Evolutionary conservation across 2,888 invertebrate species (phyloP).

Genomic region (Dyspetes luteomarginatus): DNA sequence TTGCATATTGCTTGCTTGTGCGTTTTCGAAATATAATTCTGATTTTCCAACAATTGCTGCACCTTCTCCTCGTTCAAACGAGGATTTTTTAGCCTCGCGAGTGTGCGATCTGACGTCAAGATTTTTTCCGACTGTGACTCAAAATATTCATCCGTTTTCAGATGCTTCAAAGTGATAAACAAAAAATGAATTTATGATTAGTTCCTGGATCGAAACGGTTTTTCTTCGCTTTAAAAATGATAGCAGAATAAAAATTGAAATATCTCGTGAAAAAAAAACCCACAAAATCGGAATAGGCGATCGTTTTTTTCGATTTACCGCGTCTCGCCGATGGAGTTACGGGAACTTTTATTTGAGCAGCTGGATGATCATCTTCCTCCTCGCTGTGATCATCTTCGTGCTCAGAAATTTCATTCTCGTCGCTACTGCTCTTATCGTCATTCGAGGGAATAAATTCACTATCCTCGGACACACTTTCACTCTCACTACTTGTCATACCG

Average conservation of each 20-base stretch:
- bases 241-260: background rate
- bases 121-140: conserved; percentile 80
- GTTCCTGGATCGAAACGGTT: conserved; percentile 47
- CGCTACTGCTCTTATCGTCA: conserved; percentile 70
- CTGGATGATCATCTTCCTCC: conserved; percentile 35
- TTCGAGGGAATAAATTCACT: conserved; percentile 73
- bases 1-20: conserved; percentile 86
- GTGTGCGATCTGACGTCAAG: conserved; percentile 91
- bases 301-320: conserved; percentile 64
- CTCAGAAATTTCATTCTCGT: conserved; percentile 71
- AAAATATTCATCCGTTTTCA: conserved; percentile 81
- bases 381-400: conserved; percentile 53
- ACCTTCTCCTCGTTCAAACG: conserved; percentile 88
- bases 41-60: conserved; percentile 85
- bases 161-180: conserved; percentile 66
- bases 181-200: conserved; percentile 20
- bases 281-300: conserved; percentile 76
- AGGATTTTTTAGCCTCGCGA: conserved; percentile 90
- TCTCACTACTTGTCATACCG: conserved; percentile 69
- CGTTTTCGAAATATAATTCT: conserved; percentile 84
- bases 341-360: conserved; percentile 35
- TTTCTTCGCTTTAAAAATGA: background rate
- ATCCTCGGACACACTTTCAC: conserved; percentile 75
- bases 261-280: conserved; percentile 58
- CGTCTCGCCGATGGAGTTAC: conserved; percentile 65